Base-by-base conservation (phyloP, 2,113 vertebrate species). In the Numida meleagris region DNA sequence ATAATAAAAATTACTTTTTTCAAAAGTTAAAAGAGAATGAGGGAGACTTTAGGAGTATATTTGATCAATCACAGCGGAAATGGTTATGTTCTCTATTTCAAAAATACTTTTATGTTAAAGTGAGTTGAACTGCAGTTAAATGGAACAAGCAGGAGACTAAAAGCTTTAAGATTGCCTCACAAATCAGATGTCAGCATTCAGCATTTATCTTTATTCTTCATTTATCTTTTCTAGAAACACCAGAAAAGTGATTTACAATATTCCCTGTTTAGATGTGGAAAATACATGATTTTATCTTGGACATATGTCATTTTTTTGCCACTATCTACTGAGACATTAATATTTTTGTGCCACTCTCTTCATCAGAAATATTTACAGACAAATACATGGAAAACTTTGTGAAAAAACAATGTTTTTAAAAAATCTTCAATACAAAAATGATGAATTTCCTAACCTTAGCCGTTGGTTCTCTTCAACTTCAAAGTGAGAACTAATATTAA, bases 71-170 rank as follows among this genome's bases (percentile, higher is more conserved):
- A 31, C 20, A 46, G 59, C 90, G 68, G 62, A 78, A 95, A 93
- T 82, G 45, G 14, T 25, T 45, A 81, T 59, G 46, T 45, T 78
- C 21, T 88, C 45, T 66, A 72, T 57, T 53, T 83, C 62, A 91
- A 94, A 87, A 58, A 79, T 91, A 84, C 85, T 93, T 53, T 82
- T 81, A 73, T 59, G 68, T 82, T 88, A 96, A 91, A 89, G 59
- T 50, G 92, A 94, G 24, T 85, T 96, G 76, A 95, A 81, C 71
- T 82, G 78, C 95, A 97, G 95, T 93, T 70, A 96, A 97, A 96
- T 93, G 95, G 97, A 97, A 74, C 72, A 96, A 94, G 75, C 29
- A 76, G 36, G 89, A 79, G 93, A 88, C 87, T 95, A 70, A 55
- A 81, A 45, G 12, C 11, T 83, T 97, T 92, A n/a, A 96, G 86